Conservation (phyloP, 2,113 vertebrate species). For the Peucedramus taeniatus region DNA sequence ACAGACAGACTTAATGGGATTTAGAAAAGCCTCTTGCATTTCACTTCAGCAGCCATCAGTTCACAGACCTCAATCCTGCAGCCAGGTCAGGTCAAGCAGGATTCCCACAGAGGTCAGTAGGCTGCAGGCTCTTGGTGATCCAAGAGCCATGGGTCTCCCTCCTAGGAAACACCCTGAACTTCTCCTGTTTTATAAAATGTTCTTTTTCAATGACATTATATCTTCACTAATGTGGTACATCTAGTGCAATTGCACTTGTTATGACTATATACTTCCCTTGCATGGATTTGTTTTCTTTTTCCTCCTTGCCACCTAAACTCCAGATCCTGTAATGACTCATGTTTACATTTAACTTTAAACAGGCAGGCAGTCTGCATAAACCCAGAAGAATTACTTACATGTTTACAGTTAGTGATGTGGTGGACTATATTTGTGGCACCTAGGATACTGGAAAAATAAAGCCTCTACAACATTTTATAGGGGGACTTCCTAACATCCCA, state of each 20-base stretch:
- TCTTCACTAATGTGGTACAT: background rate
- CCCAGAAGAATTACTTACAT: background rate
- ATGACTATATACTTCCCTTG: background rate
- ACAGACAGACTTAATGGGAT: background rate
- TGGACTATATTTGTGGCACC: background rate
- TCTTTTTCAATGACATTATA: background rate
- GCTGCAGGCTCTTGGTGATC: background rate
- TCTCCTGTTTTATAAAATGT: background rate
- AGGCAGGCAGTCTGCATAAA: background rate
- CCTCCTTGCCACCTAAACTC: background rate
- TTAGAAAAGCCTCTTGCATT: background rate
- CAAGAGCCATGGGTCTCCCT: background rate
- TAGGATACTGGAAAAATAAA: background rate
- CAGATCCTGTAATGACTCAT: constrained; percentile 20
- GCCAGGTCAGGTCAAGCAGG: background rate
- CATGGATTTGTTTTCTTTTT: background rate
- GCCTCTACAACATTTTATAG: background rate
- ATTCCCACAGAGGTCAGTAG: background rate
- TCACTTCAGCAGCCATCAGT: background rate
- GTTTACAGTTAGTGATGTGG: background rate
- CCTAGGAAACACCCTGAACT: background rate
- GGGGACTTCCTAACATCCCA: background rate
- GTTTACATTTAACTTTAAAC: background rate
- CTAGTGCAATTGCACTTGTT: background rate
- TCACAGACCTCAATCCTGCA: background rate